phyloP scores from a whole-genome alignment of 2,888 invertebrate species.

The Nemapogon koenigi region DNA sequence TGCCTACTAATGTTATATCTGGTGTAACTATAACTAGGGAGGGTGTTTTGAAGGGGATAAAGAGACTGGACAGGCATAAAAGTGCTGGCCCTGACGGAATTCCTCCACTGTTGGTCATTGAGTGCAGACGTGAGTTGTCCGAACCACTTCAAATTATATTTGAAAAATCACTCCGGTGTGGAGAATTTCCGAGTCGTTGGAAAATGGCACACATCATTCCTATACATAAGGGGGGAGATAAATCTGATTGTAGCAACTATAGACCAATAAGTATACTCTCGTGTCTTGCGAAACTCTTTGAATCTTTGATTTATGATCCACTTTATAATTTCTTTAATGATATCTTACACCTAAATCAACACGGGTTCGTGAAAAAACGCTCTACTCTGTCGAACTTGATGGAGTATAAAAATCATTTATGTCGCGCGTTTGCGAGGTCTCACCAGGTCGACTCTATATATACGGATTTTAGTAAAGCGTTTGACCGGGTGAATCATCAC shows the following conservation, averaged over 20 bases:
- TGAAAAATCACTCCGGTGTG: conserved; percentile 5
- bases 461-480: conserved; percentile 17
- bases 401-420: conserved; percentile 10
- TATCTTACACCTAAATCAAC: conserved; percentile 11
- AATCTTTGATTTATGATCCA: conserved; percentile 9
- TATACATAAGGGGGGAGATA: conserved; percentile 9
- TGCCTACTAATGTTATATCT: no score
- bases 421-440: conserved; percentile 7
- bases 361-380: conserved; percentile 14
- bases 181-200: conserved; percentile 8
- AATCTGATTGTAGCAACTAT: conserved; percentile 9
- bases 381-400: conserved; percentile 16
- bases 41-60: no score
- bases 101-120: neutral
- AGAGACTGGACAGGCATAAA: no score
- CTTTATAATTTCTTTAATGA: conserved; percentile 11
- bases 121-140: neutral
- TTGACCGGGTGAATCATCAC: conserved; percentile 13
- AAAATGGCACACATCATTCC: conserved; percentile 11
- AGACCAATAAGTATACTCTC: conserved; percentile 11
- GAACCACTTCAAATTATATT: neutral
- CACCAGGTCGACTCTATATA: conserved; percentile 14
- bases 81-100: neutral
- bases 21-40: no score
- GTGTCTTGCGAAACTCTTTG: conserved; percentile 11